Base-by-base conservation (phyloP, 1,140 invertebrate species). In the Melanaphis sacchari region DNA sequence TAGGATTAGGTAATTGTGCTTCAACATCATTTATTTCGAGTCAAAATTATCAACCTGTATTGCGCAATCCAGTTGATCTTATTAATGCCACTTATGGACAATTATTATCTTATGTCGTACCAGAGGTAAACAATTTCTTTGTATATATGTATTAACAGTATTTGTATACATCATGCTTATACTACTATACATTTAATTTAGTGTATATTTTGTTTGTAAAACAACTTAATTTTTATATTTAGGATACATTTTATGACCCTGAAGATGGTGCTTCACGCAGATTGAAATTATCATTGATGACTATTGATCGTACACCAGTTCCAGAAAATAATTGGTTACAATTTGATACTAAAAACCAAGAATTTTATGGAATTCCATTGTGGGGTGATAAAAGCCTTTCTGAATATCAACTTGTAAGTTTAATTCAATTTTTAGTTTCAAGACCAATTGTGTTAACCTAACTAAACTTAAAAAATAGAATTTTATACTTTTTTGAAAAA, bases 161-260 rank as follows among this genome's bases (percentile, higher is more conserved):
- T 66, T 66, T n/a, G 11, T 7, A 21, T n/a, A 36, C 59, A 76
- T n/a, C 1, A 76, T 7, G 31, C 31, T 66, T 76, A n/a, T n/a
- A 2, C 41, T 24, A 84, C 40, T 59, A 38, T 38, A 54, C 5
- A 52, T 76, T 38, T 5, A 49, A 89, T n/a, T 84, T 93, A 22
- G n/a, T n/a, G n/a, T n/a, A 43, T 21, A 40, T 36, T 94, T 41
- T 90, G 1, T 24, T 54, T 85, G 26, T 85, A 81, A 88, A 81
- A 46, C 46, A 26, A 82, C 22, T 81, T 22, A 4, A 52, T 54
- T 38, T 54, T 94, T 95, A n/a, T 66, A 93, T 95, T 22, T 94
- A 98, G 96, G 98, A 99, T 94, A 97, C 98, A 0, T 99, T 99
- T 96, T 98, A 97, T 95, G 98, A 99, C 96, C 96, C 96, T 2